A percentile compares a stretch with the other conserved stretches of the same genome.
Evolutionary conservation across 2,888 invertebrate genomes (phyloP).

Genomic region (Ennomos erosarius): DNA sequence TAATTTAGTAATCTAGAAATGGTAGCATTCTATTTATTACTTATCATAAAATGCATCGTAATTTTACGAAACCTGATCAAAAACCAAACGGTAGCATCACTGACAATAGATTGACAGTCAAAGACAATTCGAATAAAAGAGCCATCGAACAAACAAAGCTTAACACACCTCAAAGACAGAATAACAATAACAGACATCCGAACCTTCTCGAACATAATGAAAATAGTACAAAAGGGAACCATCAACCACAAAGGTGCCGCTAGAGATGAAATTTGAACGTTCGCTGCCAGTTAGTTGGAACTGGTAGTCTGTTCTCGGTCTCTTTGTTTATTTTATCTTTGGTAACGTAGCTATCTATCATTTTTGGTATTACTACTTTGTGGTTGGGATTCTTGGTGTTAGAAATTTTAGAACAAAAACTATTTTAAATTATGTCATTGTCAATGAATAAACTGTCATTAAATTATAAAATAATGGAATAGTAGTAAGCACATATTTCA

Average conservation of each 20-base stretch:
- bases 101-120: constrained; percentile 12
- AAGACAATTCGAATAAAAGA: constrained; percentile 52
- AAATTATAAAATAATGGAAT: too few species aligned
- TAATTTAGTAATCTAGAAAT: too few species aligned
- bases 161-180: constrained; percentile 72
- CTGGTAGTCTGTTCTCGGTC: not conserved
- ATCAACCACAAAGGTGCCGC: constrained; percentile 50
- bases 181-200: constrained; percentile 70
- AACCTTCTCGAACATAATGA: constrained; percentile 41
- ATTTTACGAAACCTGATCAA: too few species aligned
- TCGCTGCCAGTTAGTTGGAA: constrained; percentile 16
- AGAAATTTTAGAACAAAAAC: too few species aligned
- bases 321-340: not conserved
- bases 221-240: constrained; percentile 60
- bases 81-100: constrained; percentile 1
- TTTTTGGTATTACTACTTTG: not conserved
- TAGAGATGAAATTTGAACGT: constrained; percentile 61
- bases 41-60: too few species aligned
- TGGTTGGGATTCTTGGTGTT: too few species aligned
- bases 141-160: constrained; percentile 49
- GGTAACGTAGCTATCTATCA: not conserved
- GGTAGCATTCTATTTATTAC: too few species aligned
- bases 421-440: too few species aligned
- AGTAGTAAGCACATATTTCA: too few species aligned
- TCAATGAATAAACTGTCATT: too few species aligned